A percentile compares a stretch with the other conserved stretches of the same genome.
Evolutionary conservation across 2,888 invertebrate species (phyloP).

Genomic region (Steinernema hermaphroditum): DNA sequence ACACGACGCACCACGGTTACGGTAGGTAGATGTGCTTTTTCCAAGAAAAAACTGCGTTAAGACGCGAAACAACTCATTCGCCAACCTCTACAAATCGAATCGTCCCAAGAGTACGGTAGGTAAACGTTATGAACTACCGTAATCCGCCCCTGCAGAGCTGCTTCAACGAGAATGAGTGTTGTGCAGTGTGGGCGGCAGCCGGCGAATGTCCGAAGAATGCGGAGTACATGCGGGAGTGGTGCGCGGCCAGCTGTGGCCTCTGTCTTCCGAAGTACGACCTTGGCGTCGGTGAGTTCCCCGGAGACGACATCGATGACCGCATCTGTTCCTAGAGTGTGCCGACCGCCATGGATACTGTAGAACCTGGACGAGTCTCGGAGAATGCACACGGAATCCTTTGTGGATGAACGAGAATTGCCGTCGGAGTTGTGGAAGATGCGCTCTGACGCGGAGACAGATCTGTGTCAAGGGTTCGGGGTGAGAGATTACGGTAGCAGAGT

Average conservation of each 20-base stretch:
- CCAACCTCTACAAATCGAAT: conserved; percentile 8
- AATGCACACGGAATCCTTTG: too few relatives aligned
- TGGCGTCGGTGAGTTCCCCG: background rate
- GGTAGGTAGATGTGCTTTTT: background rate
- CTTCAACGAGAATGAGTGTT: conserved; percentile 39
- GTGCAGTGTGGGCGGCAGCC: conserved; percentile 30
- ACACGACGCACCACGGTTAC: background rate
- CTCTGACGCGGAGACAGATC: conserved; percentile 5
- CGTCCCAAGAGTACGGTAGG: background rate
- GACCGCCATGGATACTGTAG: conserved; percentile 14
- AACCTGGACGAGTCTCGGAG: background rate
- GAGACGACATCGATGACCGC: background rate
- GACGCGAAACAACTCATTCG: conserved; percentile 17
- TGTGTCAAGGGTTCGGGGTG: conserved; percentile 13
- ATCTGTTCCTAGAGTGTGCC: background rate
- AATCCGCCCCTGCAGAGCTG: conserved; percentile 33
- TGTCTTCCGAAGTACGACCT: conserved; percentile 31
- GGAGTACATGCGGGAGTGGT: conserved; percentile 35
- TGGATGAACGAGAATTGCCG: conserved; percentile 14
- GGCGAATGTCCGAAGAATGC: conserved; percentile 33
- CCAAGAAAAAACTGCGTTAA: background rate
- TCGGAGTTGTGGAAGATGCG: background rate
- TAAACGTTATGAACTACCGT: background rate
- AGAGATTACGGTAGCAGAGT: too few relatives aligned
- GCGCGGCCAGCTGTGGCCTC: conserved; percentile 30